Evolutionary conservation across 1,140 invertebrate genomes (phyloP).

Genomic region (Habropoda laboriosa): DNA sequence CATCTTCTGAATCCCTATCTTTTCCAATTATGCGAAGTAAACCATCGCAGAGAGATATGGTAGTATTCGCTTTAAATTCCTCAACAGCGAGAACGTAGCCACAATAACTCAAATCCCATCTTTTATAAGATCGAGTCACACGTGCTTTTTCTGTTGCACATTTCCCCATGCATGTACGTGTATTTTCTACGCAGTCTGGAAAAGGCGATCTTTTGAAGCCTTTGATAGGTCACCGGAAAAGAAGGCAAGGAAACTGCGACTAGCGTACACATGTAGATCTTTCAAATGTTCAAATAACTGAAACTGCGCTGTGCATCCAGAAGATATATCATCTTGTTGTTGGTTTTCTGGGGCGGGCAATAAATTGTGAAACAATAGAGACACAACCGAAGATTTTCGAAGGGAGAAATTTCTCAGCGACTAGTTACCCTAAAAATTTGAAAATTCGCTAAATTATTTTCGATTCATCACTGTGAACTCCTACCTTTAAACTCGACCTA

Average conservation of each 20-base stretch:
- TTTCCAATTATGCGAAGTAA: no score
- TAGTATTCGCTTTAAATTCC: neutral
- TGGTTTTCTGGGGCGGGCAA: neutral
- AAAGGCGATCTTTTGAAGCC: neutral
- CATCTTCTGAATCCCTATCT: no score
- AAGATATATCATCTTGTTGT: neutral
- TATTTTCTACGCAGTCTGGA: neutral
- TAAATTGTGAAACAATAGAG: neutral
- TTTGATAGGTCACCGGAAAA: conserved; percentile 19
- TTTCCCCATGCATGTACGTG: no score
- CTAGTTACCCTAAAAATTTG: no score
- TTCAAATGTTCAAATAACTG: neutral
- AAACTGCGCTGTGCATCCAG: no score
- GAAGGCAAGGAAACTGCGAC: neutral
- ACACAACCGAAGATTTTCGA: neutral
- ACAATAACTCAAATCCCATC: neutral
- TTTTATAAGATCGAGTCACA: neutral
- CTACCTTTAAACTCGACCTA: no score
- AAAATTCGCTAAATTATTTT: no score
- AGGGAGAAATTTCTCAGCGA: neutral
- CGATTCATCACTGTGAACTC: no score
- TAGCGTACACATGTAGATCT: neutral
- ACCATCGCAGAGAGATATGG: neutral
- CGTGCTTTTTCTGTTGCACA: neutral
- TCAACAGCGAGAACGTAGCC: neutral